A percentile compares a stretch with the other conserved stretches of the same genome.
Conservation (phyloP, 37 sponge, comb jelly and placozoan species). For the Bolinopsis microptera region DNA sequence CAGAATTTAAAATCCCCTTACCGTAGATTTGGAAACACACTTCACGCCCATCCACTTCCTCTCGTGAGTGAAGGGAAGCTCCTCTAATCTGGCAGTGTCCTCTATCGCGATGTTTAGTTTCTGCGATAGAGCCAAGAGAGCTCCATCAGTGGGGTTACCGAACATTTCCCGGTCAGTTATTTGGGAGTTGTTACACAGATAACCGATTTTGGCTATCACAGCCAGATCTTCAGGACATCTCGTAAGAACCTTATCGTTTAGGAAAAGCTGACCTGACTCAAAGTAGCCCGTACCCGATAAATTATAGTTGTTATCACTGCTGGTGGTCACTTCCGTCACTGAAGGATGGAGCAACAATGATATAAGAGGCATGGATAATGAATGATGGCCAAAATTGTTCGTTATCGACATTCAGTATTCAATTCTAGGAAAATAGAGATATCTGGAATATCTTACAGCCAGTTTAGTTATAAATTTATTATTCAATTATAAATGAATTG, state of each 20-base stretch:
- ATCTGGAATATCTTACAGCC: too few relatives aligned
- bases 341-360: too few relatives aligned
- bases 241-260: neutral
- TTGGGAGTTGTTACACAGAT: constrained; percentile 92
- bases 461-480: too few relatives aligned
- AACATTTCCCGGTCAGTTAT: constrained; percentile 75
- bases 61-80: constrained; percentile 87
- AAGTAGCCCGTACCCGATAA: constrained; percentile 59
- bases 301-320: constrained; percentile 5
- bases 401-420: too few relatives aligned
- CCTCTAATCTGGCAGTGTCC: constrained; percentile 67
- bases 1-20: too few relatives aligned
- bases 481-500: too few relatives aligned
- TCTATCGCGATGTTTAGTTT: constrained; percentile 69
- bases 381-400: too few relatives aligned
- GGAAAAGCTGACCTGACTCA: constrained; percentile 29
- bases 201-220: constrained; percentile 75
- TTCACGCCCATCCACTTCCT: constrained; percentile 95
- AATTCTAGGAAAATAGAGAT: too few relatives aligned
- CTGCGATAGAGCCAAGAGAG: constrained; percentile 74
- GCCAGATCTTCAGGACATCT: constrained; percentile 48
- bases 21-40: constrained; percentile 17
- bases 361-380: too few relatives aligned
- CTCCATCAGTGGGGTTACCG: constrained; percentile 92
- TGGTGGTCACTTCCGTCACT: constrained; percentile 24